Conservation (phyloP, 2,797 vertebrate genomes). For the Melanotaenia pygmaea region DNA sequence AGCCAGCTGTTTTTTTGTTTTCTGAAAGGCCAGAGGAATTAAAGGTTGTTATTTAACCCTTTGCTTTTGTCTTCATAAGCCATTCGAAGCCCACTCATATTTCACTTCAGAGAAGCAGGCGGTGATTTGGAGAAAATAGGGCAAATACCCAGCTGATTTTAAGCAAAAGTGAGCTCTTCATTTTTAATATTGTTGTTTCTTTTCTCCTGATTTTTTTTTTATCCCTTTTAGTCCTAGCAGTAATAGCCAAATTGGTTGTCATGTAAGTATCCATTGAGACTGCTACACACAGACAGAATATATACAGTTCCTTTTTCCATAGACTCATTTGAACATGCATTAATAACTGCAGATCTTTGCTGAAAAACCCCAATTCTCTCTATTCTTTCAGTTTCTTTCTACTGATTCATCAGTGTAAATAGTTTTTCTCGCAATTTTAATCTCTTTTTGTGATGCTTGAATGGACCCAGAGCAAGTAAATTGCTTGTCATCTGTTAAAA, state of each 20-base stretch:
- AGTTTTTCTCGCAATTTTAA: constrained; percentile 4
- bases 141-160: not conserved
- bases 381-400: not conserved
- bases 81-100: not conserved
- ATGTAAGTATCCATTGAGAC: not conserved
- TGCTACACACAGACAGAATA: not conserved
- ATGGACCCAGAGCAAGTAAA: constrained; percentile 20
- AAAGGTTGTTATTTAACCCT: constrained; percentile 53
- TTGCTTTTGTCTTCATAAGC: constrained; percentile 47
- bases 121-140: constrained; percentile 6
- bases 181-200: not conserved
- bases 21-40: constrained; percentile 56
- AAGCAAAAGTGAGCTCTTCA: not conserved
- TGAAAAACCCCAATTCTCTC: not conserved
- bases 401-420: not conserved
- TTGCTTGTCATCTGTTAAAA: constrained; percentile 35
- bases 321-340: not conserved
- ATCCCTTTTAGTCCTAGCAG: not conserved
- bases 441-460: not conserved
- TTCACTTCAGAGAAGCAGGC: constrained; percentile 22
- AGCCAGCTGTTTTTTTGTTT: constrained; percentile 42
- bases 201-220: no score
- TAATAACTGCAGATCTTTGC: not conserved
- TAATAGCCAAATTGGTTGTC: not conserved
- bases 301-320: not conserved